Percentiles rank a stretch among this genome's conserved stretches.
Evolutionary conservation across 2,113 vertebrate species (phyloP).

Genomic region (Symphodus melops): DNA sequence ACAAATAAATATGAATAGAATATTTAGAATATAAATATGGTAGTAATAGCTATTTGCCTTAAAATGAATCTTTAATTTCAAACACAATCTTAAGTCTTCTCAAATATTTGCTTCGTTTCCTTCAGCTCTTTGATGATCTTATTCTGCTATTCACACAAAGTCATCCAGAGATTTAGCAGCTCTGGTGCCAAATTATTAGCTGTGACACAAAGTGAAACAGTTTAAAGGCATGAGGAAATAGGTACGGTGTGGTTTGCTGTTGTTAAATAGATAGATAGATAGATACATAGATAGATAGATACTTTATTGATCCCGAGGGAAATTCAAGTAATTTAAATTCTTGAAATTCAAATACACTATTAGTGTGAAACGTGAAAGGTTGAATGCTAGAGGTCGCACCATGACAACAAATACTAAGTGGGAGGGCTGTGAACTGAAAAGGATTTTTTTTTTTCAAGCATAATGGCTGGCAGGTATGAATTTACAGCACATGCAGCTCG

Average conservation of each 20-base stretch:
- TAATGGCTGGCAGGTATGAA: slow-evolving; percentile 12
- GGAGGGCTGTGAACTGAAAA: slow-evolving; percentile 11
- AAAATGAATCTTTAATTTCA: background rate
- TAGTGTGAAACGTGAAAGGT: slow-evolving; percentile 22
- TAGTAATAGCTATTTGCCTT: background rate
- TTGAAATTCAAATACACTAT: no score
- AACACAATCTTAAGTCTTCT: background rate
- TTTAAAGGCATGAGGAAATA: slow-evolving; percentile 1
- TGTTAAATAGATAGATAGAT: no score
- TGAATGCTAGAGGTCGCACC: slow-evolving; percentile 15
- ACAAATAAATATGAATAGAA: no score
- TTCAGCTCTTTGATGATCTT: background rate
- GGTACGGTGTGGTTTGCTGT: no score
- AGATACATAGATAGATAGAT: no score
- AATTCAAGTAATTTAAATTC: no score
- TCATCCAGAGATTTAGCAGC: background rate
- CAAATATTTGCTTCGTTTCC: background rate
- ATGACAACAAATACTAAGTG: slow-evolving; percentile 21
- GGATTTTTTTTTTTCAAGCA: slow-evolving; percentile 8
- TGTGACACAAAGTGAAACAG: no score
- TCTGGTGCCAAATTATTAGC: no score
- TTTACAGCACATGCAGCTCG: background rate
- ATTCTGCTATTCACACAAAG: background rate
- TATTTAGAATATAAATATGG: no score
- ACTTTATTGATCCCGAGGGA: no score